These are phyloP conservation scores for Neogobius melanostomus DNA, from an alignment of 2,113 vertebrate species.

Conservation along the genomic window DNA sequence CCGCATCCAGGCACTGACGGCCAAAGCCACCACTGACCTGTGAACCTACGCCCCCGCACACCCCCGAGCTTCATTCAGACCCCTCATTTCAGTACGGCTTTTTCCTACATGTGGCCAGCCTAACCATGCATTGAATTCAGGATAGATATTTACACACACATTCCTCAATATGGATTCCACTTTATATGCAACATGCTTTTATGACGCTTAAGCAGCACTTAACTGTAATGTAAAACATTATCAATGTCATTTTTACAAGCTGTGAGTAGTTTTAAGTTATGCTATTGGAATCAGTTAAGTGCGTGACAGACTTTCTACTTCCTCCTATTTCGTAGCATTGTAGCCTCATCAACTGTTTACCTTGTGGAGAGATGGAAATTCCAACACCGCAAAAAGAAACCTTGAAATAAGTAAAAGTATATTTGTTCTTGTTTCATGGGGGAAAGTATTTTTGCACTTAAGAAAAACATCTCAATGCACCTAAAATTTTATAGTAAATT, in stretches of 20 bases:
- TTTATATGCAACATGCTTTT: neutral
- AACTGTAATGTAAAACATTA: neutral
- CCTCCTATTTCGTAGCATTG: neutral
- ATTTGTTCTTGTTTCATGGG: too few relatives aligned
- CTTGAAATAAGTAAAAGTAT: too few relatives aligned
- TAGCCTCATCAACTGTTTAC: neutral
- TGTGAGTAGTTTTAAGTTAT: neutral
- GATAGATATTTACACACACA: neutral
- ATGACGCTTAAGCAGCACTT: too few relatives aligned
- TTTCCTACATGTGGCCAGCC: neutral
- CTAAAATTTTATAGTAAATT: too few relatives aligned
- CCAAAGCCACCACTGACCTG: constrained; percentile 97
- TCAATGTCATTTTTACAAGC: neutral
- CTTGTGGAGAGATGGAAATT: neutral
- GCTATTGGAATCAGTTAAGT: neutral
- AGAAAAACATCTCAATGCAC: too few relatives aligned
- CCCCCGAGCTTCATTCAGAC: constrained; percentile 41
- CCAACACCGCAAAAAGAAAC: too few relatives aligned
- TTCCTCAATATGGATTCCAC: neutral
- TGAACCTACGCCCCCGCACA: constrained; percentile 69
- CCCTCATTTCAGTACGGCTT: neutral
- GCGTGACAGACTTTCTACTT: neutral
- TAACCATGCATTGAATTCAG: neutral
- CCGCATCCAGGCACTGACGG: constrained; percentile 94
- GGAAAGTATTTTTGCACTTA: too few relatives aligned